Conservation (phyloP, 2,888 invertebrate genomes). For the Eristalis intricaria region DNA sequence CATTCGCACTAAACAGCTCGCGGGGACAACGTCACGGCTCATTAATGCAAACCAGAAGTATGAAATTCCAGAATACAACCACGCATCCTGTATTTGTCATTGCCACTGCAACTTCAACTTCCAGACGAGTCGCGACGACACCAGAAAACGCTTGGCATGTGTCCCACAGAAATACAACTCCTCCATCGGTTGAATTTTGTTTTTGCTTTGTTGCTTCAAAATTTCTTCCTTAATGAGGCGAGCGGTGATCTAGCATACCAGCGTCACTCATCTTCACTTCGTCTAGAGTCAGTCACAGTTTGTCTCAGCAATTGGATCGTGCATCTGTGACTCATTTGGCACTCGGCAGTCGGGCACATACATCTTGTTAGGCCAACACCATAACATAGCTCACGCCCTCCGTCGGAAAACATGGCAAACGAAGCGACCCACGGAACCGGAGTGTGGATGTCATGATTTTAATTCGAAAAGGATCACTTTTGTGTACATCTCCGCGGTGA, state of each 20-base stretch:
- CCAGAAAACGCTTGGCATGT: conserved; percentile 59
- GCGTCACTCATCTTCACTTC: conserved; percentile 65
- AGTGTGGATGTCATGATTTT: conserved; percentile 56
- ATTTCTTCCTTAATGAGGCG: conserved; percentile 71
- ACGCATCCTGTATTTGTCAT: conserved; percentile 28
- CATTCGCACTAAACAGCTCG: conserved; percentile 26
- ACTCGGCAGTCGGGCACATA: conserved; percentile 28
- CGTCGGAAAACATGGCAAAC: conserved; percentile 36
- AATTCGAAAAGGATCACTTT: conserved; percentile 41
- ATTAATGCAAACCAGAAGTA: conserved; percentile 62
- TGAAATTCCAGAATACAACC: conserved; percentile 61
- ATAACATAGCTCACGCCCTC: conserved; percentile 44
- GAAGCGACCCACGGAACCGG: conserved; percentile 9
- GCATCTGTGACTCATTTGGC: conserved; percentile 61
- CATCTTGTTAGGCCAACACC: conserved; percentile 47
- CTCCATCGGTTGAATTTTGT: conserved; percentile 31
- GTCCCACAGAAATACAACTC: conserved; percentile 50
- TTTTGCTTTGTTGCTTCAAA: neutral
- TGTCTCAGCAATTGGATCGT: conserved; percentile 48
- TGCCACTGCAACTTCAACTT: conserved; percentile 1
- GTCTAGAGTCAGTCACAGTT: conserved; percentile 66
- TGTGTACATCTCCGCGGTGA: neutral
- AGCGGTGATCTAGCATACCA: conserved; percentile 62
- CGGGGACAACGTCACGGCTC: conserved; percentile 54
- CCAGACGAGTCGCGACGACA: neutral